These are phyloP conservation scores for Pristionchus exspectatus DNA, from an alignment of 2,888 invertebrate species.

Conservation along the genomic window DNA sequence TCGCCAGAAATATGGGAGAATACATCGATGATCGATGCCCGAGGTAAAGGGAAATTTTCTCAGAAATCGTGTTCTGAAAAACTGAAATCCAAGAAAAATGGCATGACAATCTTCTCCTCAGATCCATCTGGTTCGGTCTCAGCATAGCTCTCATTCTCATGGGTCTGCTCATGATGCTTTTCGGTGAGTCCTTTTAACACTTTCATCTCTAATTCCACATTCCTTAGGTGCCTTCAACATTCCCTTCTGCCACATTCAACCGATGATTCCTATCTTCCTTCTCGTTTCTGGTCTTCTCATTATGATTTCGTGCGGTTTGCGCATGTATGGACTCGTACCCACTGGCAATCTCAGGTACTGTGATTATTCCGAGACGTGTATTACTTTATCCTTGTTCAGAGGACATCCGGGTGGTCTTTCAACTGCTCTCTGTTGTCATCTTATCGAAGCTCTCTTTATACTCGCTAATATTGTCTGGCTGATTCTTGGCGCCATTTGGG, in stretches of 20 bases:
- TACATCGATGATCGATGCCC: constrained; percentile 74
- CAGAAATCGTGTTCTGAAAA: too few species aligned
- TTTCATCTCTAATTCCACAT: neutral
- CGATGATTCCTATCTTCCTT: constrained; percentile 76
- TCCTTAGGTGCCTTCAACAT: constrained; percentile 68
- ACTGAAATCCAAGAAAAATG: neutral
- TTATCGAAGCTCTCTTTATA: constrained; percentile 69
- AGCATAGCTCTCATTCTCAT: constrained; percentile 56
- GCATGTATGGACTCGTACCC: constrained; percentile 70
- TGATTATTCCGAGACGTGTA: neutral
- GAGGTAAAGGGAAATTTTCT: neutral
- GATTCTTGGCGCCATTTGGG: constrained; percentile 76
- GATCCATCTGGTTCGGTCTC: constrained; percentile 56
- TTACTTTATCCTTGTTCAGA: constrained; percentile 10
- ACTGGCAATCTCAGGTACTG: constrained; percentile 55
- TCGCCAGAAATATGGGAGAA: constrained; percentile 72
- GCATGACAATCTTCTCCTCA: neutral
- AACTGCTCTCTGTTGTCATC: constrained; percentile 64
- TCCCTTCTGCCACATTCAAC: constrained; percentile 73
- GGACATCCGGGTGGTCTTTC: constrained; percentile 56
- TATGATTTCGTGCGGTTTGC: constrained; percentile 69
- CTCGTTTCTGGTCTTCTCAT: constrained; percentile 71
- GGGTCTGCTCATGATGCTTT: constrained; percentile 63
- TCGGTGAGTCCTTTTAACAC: constrained; percentile 60
- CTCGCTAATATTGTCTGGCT: constrained; percentile 73